A percentile compares a stretch with the other conserved stretches of the same genome.
phyloP scores from a whole-genome alignment of 2,797 vertebrate genomes.

The Rhinella marina region DNA sequence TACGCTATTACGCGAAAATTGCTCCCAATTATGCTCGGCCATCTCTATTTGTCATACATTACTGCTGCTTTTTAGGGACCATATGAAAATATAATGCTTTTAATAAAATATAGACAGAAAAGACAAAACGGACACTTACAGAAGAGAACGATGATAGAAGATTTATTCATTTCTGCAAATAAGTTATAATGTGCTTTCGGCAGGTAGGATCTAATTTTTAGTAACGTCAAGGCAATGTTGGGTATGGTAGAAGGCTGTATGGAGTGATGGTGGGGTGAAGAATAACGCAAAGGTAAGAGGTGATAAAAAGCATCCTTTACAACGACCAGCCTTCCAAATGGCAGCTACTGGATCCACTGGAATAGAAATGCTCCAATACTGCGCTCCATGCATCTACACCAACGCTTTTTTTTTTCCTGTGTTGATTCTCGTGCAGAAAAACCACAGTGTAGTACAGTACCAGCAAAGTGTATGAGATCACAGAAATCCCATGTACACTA shows the following conservation, averaged over 20 bases:
- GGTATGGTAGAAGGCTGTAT: not conserved
- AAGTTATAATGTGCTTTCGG: slow-evolving; percentile 46
- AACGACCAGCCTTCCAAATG: not conserved
- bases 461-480: no score
- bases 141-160: not conserved
- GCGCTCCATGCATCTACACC: not conserved
- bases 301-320: not conserved
- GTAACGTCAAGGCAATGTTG: slow-evolving; percentile 9
- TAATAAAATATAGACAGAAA: not conserved
- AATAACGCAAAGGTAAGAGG: not conserved
- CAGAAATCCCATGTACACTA: no score
- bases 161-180: slow-evolving; percentile 46
- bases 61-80: no score
- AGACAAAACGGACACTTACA: slow-evolving; percentile 1
- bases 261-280: not conserved
- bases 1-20: no score
- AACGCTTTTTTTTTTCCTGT: no score
- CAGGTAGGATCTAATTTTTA: slow-evolving; percentile 30
- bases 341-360: not conserved
- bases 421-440: no score
- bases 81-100: not conserved
- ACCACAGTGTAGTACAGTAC: no score
- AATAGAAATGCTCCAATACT: not conserved
- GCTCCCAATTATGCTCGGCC: no score
- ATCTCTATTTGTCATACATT: no score